Percentiles rank a stretch among this genome's conserved stretches.
phyloP scores from a whole-genome alignment of 2,888 invertebrate genomes.

The Cylloceria caligata region DNA sequence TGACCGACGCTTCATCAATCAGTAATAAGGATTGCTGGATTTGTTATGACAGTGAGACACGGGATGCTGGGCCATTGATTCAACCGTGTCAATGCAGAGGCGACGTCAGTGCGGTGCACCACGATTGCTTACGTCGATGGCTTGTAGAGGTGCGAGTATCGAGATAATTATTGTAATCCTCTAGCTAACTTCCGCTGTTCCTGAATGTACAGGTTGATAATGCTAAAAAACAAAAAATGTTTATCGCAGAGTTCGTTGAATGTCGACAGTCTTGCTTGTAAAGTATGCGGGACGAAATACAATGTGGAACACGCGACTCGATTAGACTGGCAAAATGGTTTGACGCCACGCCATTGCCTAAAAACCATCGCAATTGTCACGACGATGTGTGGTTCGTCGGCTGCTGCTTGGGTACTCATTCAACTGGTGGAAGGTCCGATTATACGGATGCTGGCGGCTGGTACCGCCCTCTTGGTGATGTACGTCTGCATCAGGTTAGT shows the following conservation, averaged over 20 bases:
- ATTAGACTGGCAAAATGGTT: conserved; percentile 93
- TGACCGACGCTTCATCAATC: conserved; percentile 84
- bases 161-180: background rate
- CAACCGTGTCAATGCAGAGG: conserved; percentile 96
- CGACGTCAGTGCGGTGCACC: conserved; percentile 96
- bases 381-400: conserved; percentile 91
- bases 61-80: conserved; percentile 92
- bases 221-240: background rate
- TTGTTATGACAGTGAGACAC: conserved; percentile 93
- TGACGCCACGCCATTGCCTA: conserved; percentile 93
- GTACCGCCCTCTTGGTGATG: conserved; percentile 92
- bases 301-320: conserved; percentile 91
- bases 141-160: conserved; percentile 90
- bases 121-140: conserved; percentile 95
- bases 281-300: conserved; percentile 94
- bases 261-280: conserved; percentile 90
- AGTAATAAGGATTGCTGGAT: conserved; percentile 95
- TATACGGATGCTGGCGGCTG: conserved; percentile 92
- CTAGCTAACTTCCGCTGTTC: too few species aligned
- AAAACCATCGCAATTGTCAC: conserved; percentile 93
- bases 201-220: background rate
- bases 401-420: conserved; percentile 92
- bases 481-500: conserved; percentile 93
- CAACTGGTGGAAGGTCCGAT: conserved; percentile 92
- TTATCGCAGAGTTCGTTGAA: conserved; percentile 88